Evolutionary conservation across 37 sponge, comb jelly and placozoan genomes (phyloP).

Genomic region (Ephydatia muelleri): DNA sequence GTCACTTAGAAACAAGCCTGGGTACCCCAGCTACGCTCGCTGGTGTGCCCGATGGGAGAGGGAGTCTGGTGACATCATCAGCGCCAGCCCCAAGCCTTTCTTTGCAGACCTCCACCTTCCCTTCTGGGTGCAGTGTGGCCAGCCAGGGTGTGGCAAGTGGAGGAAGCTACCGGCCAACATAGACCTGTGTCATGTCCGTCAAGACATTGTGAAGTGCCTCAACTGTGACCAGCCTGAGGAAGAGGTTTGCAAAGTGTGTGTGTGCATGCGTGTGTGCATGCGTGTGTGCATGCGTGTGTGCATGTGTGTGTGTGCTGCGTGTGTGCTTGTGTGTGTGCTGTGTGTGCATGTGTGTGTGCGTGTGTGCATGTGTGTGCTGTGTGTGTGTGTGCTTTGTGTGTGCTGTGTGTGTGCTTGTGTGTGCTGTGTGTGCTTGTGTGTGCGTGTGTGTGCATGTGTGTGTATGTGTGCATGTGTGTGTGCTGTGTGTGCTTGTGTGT

Average conservation of each 20-base stretch:
- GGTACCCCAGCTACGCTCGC: conserved; percentile 32
- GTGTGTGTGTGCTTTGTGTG: not conserved
- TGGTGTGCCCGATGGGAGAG: conserved; percentile 59
- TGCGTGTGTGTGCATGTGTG: too few relatives aligned
- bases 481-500: not conserved
- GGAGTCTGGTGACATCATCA: conserved; percentile 48
- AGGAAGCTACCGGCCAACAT: conserved; percentile 52
- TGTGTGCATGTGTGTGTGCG: not conserved
- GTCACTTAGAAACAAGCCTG: conserved; percentile 54
- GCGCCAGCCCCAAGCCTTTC: conserved; percentile 49
- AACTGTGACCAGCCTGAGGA: conserved; percentile 57
- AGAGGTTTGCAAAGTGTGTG: conserved; percentile 37
- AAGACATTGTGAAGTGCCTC: conserved; percentile 54
- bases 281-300: not conserved
- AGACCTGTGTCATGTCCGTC: conserved; percentile 61
- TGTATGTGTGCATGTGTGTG: not conserved
- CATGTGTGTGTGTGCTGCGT: not conserved
- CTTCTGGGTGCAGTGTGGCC: conserved; percentile 70
- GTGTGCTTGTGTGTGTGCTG: not conserved
- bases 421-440: not conserved
- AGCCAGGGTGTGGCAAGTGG: conserved; percentile 63
- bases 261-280: conserved; percentile 3
- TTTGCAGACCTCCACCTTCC: conserved; percentile 70
- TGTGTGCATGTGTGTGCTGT: too few relatives aligned
- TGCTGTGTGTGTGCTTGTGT: not conserved